These are phyloP conservation scores for Apteryx mantelli DNA, from an alignment of 2,113 vertebrate species.

Conservation along the genomic window DNA sequence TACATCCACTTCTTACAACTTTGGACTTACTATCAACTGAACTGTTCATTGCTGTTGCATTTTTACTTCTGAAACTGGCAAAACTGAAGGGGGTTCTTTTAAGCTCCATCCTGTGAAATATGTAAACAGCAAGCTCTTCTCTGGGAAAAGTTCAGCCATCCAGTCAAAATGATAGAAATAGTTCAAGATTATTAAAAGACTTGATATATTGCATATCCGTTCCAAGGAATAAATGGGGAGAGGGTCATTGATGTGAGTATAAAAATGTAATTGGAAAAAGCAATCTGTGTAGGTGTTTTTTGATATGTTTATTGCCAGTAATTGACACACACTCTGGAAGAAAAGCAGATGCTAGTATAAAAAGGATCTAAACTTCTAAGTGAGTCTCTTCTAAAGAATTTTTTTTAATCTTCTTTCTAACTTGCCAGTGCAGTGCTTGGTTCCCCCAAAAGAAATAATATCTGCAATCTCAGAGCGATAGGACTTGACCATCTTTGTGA, in stretches of 20 bases:
- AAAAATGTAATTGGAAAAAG: not conserved
- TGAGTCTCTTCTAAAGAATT: not conserved
- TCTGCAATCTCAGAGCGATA: not conserved
- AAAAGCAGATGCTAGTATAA: not conserved
- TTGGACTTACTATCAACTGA: not conserved
- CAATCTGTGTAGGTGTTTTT: not conserved
- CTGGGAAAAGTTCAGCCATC: slow-evolving; percentile 50
- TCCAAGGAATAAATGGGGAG: not conserved
- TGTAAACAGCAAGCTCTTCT: slow-evolving; percentile 36
- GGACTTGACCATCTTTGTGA: not conserved
- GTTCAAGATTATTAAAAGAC: slow-evolving; percentile 5
- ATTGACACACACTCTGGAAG: not conserved
- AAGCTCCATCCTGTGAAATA: slow-evolving; percentile 19
- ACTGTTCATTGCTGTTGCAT: slow-evolving; percentile 15
- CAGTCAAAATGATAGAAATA: not conserved
- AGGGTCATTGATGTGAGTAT: not conserved
- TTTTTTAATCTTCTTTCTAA: not conserved
- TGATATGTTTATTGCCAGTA: not conserved
- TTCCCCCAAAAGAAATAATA: not conserved
- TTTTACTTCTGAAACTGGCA: slow-evolving; percentile 16
- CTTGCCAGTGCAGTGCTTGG: not conserved
- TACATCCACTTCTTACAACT: not conserved
- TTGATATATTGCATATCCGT: not conserved
- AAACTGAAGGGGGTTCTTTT: slow-evolving; percentile 1
- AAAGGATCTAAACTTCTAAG: not conserved